A percentile compares a stretch with the other conserved stretches of the same genome.
Evolutionary conservation across 2,797 vertebrate species (phyloP).

Genomic region (Parambassis ranga): DNA sequence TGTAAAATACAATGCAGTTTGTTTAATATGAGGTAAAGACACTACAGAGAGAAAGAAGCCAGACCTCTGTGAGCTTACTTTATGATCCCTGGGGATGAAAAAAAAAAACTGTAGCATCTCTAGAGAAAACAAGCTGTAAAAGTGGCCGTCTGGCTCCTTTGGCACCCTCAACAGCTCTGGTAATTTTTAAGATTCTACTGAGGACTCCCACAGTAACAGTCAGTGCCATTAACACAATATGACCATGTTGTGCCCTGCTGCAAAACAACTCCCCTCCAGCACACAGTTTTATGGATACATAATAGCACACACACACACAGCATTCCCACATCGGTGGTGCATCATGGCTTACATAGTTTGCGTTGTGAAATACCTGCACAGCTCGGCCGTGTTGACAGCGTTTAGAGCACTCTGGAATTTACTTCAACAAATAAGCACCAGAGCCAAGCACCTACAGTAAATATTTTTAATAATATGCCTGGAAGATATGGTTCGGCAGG

Average conservation of each 20-base stretch:
- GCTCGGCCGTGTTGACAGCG: conserved; percentile 13
- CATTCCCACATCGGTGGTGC: conserved; percentile 12
- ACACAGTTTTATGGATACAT: conserved; percentile 35
- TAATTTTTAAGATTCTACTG: conserved; percentile 48
- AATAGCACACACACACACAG: conserved; percentile 10
- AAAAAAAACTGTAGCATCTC: conserved; percentile 47
- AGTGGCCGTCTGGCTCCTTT: conserved; percentile 13
- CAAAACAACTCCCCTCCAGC: conserved; percentile 22
- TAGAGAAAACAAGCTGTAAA: conserved; percentile 49
- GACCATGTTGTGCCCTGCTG: conserved; percentile 43
- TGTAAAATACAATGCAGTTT: conserved; percentile 31
- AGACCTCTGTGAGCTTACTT: conserved; percentile 20
- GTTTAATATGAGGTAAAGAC: conserved; percentile 18
- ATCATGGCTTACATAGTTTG: conserved; percentile 25
- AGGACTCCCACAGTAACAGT: conserved; percentile 29
- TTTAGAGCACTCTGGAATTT: conserved; percentile 40
- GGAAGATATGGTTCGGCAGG: conserved; percentile 18
- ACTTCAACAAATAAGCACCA: conserved; percentile 32
- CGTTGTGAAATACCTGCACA: conserved; percentile 36
- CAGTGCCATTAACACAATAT: conserved; percentile 47
- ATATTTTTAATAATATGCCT: conserved; percentile 35
- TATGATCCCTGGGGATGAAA: conserved; percentile 51
- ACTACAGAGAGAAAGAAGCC: conserved; percentile 7
- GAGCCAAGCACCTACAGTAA: conserved; percentile 23
- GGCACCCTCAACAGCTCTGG: conserved; percentile 22